Conservation (phyloP, 2,797 vertebrate species). For the Liparis tanakae region DNA sequence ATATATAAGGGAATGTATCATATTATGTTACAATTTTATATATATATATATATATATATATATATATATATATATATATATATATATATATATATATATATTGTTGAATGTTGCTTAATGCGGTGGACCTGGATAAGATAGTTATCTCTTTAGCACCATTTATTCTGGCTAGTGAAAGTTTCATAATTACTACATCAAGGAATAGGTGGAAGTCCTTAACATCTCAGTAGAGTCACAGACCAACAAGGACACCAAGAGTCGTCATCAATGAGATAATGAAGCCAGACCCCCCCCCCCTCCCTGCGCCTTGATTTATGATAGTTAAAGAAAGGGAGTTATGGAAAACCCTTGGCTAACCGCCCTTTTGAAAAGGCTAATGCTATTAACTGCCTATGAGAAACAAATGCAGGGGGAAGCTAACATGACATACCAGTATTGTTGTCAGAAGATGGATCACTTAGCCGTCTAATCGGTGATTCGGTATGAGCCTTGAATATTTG, state of each 20-base stretch:
- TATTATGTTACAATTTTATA: too few relatives aligned
- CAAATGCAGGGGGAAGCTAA: constrained; percentile 74
- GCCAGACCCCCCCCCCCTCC: constrained; percentile 20
- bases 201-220: neutral
- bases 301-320: constrained; percentile 65
- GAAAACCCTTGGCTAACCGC: constrained; percentile 56
- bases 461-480: constrained; percentile 64
- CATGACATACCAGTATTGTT: constrained; percentile 41
- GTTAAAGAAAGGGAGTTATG: constrained; percentile 54
- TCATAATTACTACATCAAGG: too few relatives aligned
- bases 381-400: constrained; percentile 73
- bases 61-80: too few relatives aligned
- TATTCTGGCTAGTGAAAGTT: too few relatives aligned
- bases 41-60: too few relatives aligned
- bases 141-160: too few relatives aligned
- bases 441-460: constrained; percentile 68
- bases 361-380: constrained; percentile 75
- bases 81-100: too few relatives aligned
- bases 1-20: too few relatives aligned
- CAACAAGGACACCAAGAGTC: constrained; percentile 46
- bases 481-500: constrained; percentile 71
- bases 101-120: too few relatives aligned
- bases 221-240: constrained; percentile 58
- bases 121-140: too few relatives aligned
- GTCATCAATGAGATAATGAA: constrained; percentile 4